Conservation (phyloP, 2,888 invertebrate genomes). For the Eristalis arbustorum region DNA sequence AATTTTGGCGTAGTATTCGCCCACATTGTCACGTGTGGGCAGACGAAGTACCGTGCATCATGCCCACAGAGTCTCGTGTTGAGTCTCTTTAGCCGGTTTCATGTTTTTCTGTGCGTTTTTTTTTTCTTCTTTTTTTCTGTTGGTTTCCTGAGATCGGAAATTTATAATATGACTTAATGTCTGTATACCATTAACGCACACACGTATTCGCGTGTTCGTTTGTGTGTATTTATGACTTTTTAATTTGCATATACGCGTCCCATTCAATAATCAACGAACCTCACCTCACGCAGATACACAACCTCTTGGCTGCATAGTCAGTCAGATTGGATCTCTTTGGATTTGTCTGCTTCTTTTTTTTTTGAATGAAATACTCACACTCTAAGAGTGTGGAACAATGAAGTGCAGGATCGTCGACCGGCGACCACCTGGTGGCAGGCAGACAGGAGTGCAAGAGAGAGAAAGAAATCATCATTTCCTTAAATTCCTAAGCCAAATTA, state of each 20-base stretch:
- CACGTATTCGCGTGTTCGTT: slow-evolving; percentile 4
- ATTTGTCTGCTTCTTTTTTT: background rate
- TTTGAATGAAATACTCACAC: slow-evolving; percentile 55
- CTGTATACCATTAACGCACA: slow-evolving; percentile 9
- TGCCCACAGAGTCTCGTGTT: slow-evolving; percentile 68
- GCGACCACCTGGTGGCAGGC: slow-evolving; percentile 58
- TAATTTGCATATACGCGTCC: slow-evolving; percentile 59
- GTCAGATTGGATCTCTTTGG: background rate
- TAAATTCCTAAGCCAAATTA: slow-evolving; percentile 65
- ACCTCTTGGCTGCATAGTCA: background rate
- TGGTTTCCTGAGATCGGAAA: slow-evolving; percentile 39
- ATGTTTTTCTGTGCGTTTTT: slow-evolving; percentile 4
- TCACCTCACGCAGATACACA: background rate
- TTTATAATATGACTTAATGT: slow-evolving; percentile 54
- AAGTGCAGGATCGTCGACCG: slow-evolving; percentile 35
- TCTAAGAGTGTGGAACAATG: slow-evolving; percentile 24
- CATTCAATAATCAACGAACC: slow-evolving; percentile 50
- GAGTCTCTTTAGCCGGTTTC: slow-evolving; percentile 61
- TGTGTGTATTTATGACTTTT: slow-evolving; percentile 26
- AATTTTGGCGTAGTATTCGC: slow-evolving; percentile 71
- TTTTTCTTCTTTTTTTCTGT: no score
- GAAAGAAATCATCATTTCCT: slow-evolving; percentile 49
- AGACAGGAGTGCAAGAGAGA: slow-evolving; percentile 1
- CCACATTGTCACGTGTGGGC: slow-evolving; percentile 67
- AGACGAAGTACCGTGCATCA: slow-evolving; percentile 67